Percentiles rank a stretch among this genome's conserved stretches.
Evolutionary conservation across 2,797 vertebrate species (phyloP).

Genomic region (Acanthurus tractus): DNA sequence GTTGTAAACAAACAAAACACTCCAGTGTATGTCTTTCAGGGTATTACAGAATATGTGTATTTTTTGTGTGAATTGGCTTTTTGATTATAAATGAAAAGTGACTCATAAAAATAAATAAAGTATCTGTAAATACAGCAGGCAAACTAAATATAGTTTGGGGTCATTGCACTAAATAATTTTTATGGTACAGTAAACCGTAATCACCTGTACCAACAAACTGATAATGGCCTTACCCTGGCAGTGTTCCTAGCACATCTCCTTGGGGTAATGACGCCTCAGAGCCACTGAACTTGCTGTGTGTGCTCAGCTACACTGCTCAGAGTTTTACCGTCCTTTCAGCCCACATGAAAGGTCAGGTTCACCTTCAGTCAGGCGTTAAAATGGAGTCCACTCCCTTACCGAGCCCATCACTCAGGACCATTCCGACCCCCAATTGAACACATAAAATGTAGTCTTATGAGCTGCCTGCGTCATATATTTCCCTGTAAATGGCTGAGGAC

Average conservation of each 20-base stretch:
- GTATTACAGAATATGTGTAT: neutral
- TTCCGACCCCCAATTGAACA: slow-evolving; percentile 71
- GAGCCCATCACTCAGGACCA: slow-evolving; percentile 67
- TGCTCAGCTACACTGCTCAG: slow-evolving; percentile 53
- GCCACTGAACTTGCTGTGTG: slow-evolving; percentile 61
- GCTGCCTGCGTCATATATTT: slow-evolving; percentile 64
- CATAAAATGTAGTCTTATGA: slow-evolving; percentile 72
- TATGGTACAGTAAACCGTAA: slow-evolving; percentile 71
- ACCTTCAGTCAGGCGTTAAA: slow-evolving; percentile 79
- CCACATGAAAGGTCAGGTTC: slow-evolving; percentile 68
- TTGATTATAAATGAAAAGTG: slow-evolving; percentile 21
- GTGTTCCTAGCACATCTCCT: slow-evolving; percentile 63
- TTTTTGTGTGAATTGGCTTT: neutral
- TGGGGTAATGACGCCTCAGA: slow-evolving; percentile 71
- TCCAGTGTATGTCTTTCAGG: neutral
- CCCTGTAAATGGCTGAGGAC: slow-evolving; percentile 53
- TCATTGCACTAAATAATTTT: slow-evolving; percentile 60
- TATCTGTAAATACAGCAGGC: slow-evolving; percentile 33
- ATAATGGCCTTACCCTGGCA: slow-evolving; percentile 59
- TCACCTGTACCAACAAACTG: slow-evolving; percentile 68
- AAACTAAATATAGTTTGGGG: slow-evolving; percentile 55
- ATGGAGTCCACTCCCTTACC: slow-evolving; percentile 66
- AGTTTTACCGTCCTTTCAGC: slow-evolving; percentile 61
- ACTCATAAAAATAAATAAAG: slow-evolving; percentile 33
- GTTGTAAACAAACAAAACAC: neutral